These are phyloP conservation scores for Ephydatia muelleri DNA, from an alignment of 37 sponge, comb jelly and placozoan genomes.

Conservation along the genomic window DNA sequence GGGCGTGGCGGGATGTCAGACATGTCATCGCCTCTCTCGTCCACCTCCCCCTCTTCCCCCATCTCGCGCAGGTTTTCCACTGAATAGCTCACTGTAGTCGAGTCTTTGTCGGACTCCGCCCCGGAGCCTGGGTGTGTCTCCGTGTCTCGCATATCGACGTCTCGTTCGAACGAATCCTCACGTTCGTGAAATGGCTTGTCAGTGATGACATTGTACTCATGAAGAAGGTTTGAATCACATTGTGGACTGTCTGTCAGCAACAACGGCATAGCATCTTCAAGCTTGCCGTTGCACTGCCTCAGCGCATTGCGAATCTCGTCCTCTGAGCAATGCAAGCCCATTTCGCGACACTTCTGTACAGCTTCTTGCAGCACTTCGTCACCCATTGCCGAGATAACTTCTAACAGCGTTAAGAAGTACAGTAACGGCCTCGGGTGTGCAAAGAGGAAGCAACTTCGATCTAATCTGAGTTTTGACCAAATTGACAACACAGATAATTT, in stretches of 20 bases:
- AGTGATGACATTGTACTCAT: neutral
- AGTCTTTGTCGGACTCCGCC: slow-evolving; percentile 54
- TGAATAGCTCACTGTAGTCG: slow-evolving; percentile 66
- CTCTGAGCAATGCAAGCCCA: neutral
- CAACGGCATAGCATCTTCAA: slow-evolving; percentile 39
- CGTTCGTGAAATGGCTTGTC: neutral
- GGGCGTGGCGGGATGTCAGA: slow-evolving; percentile 11
- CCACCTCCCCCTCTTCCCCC: slow-evolving; percentile 21
- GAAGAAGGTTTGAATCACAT: neutral
- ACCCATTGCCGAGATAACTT: neutral
- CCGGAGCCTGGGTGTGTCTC: slow-evolving; percentile 44
- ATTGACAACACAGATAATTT: neutral
- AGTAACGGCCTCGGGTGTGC: too few relatives aligned
- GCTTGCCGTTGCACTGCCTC: slow-evolving; percentile 28
- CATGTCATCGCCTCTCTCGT: neutral
- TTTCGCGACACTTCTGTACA: neutral
- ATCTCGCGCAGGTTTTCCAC: slow-evolving; percentile 46
- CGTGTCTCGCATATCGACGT: slow-evolving; percentile 51
- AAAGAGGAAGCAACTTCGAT: neutral
- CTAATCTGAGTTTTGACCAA: neutral
- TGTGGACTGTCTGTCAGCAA: slow-evolving; percentile 47
- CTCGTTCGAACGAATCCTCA: slow-evolving; percentile 11
- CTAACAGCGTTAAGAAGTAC: too few relatives aligned
- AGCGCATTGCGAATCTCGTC: slow-evolving; percentile 16
- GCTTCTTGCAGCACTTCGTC: neutral